Evolutionary conservation across 2,797 vertebrate genomes (phyloP).

Genomic region (Erpetoichthys calabaricus): DNA sequence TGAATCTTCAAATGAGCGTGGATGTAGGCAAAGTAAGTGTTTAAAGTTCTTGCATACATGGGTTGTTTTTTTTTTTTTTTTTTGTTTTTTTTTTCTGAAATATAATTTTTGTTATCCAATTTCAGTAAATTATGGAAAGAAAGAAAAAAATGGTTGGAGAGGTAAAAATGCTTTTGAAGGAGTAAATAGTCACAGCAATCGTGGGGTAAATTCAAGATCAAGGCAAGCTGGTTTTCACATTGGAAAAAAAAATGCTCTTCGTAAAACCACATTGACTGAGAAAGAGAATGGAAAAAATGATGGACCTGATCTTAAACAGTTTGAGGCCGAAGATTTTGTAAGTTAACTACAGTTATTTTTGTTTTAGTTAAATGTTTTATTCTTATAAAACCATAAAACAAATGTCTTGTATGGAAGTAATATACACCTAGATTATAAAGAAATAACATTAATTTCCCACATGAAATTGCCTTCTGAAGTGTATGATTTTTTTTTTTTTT

Average conservation of each 20-base stretch:
- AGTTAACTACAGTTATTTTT: slow-evolving; percentile 24
- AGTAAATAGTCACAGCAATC: slow-evolving; percentile 32
- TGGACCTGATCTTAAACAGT: slow-evolving; percentile 41
- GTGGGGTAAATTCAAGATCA: slow-evolving; percentile 31
- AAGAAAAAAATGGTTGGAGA: slow-evolving; percentile 54
- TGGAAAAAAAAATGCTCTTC: slow-evolving; percentile 41
- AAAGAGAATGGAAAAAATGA: slow-evolving; percentile 33
- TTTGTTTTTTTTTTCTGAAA: not conserved
- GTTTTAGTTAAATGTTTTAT: not conserved
- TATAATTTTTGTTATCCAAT: not conserved
- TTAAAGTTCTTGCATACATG: too few species aligned
- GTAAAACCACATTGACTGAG: slow-evolving; percentile 33
- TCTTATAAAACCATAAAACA: not conserved
- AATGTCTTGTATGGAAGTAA: not conserved
- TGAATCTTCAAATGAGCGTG: slow-evolving; percentile 37
- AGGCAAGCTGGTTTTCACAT: slow-evolving; percentile 29
- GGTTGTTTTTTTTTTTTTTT: not conserved
- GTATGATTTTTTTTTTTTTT: too few species aligned
- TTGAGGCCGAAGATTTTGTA: slow-evolving; percentile 65
- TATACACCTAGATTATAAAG: too few species aligned
- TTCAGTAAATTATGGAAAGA: slow-evolving; percentile 48
- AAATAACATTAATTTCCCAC: too few species aligned
- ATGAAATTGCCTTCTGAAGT: too few species aligned
- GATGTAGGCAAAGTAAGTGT: slow-evolving; percentile 7
- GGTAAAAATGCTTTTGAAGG: slow-evolving; percentile 47